Evolutionary conservation across 2,888 invertebrate species (phyloP).

Genomic region (Tetranychus piercei): DNA sequence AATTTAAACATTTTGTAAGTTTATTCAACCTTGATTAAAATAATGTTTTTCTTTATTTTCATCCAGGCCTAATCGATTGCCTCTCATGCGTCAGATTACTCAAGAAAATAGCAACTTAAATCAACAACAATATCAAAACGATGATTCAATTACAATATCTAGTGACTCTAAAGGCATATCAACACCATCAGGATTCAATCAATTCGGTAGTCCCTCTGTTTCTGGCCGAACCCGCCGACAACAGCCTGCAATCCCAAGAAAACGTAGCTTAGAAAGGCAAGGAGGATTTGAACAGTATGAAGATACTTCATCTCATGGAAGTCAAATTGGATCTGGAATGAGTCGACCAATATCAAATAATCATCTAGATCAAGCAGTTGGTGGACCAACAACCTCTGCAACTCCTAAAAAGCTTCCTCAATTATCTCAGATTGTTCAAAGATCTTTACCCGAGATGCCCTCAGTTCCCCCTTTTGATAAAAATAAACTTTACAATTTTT

Average conservation of each 20-base stretch:
- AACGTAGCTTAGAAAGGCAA: slow-evolving; percentile 27
- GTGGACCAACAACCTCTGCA: neutral
- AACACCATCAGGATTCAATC: neutral
- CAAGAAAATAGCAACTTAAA: neutral
- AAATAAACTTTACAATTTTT: neutral
- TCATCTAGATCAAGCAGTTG: neutral
- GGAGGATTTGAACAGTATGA: slow-evolving; percentile 25
- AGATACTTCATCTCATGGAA: slow-evolving; percentile 11
- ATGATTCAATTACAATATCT: neutral
- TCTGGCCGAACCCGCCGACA: slow-evolving; percentile 33
- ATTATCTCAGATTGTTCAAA: neutral
- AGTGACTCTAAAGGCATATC: neutral
- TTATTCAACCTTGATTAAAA: neutral
- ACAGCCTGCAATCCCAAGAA: slow-evolving; percentile 21
- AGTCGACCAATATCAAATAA: neutral
- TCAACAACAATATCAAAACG: neutral
- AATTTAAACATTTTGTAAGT: neutral
- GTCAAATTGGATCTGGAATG: neutral
- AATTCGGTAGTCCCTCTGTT: neutral
- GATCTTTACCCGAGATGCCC: neutral
- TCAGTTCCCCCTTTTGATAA: neutral
- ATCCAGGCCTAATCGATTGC: neutral
- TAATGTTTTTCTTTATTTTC: neutral
- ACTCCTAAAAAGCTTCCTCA: slow-evolving; percentile 2
- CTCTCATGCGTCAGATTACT: neutral